phyloP scores from a whole-genome alignment of 2,888 invertebrate species.

The Nomada ruficornis region DNA sequence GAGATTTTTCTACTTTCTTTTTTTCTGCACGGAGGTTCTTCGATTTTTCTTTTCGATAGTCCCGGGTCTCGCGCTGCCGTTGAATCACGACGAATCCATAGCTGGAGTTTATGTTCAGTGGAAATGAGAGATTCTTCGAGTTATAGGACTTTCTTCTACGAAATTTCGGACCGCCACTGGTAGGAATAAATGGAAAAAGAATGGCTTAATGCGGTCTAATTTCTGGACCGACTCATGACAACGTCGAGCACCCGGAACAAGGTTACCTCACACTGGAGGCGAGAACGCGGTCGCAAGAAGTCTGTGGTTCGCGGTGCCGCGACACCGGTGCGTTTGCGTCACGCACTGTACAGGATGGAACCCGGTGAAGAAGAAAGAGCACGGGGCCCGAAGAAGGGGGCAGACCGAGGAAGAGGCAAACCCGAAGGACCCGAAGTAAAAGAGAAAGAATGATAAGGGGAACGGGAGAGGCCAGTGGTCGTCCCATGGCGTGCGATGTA shows the following conservation, averaged over 20 bases:
- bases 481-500: slow-evolving; percentile 77
- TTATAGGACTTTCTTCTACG: not conserved
- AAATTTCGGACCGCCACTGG: not conserved
- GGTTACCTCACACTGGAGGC: slow-evolving; percentile 29
- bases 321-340: slow-evolving; percentile 70
- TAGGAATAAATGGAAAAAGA: not conserved
- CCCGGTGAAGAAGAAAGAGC: slow-evolving; percentile 33
- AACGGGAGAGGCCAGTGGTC: slow-evolving; percentile 50
- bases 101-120: slow-evolving; percentile 32
- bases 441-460: slow-evolving; percentile 26
- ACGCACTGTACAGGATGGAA: slow-evolving; percentile 68
- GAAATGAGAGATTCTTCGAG: not conserved
- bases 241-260: slow-evolving; percentile 3
- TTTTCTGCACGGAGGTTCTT: not conserved
- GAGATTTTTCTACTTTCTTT: not conserved
- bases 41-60: slow-evolving; percentile 20
- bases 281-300: slow-evolving; percentile 52
- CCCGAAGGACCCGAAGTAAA: slow-evolving; percentile 6
- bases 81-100: slow-evolving; percentile 22
- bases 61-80: slow-evolving; percentile 17
- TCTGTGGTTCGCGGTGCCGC: slow-evolving; percentile 60
- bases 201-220: too few relatives aligned
- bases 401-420: slow-evolving; percentile 14
- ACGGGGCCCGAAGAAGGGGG: not conserved
- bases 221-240: not conserved